These are phyloP conservation scores for Bugulina stolonifera DNA, from an alignment of 2,888 invertebrate genomes.

Conservation along the genomic window DNA sequence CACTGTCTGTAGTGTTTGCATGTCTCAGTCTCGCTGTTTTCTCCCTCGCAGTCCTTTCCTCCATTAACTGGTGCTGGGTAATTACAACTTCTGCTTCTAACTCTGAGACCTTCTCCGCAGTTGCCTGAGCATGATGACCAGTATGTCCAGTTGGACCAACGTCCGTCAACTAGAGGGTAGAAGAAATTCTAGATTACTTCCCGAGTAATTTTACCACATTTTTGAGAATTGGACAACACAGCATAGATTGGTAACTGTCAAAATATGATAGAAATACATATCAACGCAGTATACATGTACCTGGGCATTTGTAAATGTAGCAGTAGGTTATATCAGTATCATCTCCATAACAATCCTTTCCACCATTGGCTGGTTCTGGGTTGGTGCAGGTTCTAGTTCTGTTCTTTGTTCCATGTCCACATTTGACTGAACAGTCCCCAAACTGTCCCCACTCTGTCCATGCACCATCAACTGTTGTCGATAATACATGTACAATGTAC, in stretches of 20 bases:
- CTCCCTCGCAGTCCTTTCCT: slow-evolving; percentile 28
- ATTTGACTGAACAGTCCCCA: slow-evolving; percentile 40
- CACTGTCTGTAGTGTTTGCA: neutral
- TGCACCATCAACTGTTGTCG: slow-evolving; percentile 41
- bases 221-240: too few relatives aligned
- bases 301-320: slow-evolving; percentile 39
- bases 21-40: neutral
- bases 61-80: neutral
- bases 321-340: slow-evolving; percentile 35
- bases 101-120: slow-evolving; percentile 38
- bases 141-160: neutral
- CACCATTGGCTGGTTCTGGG: slow-evolving; percentile 41
- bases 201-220: too few relatives aligned
- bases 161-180: neutral
- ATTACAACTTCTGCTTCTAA: slow-evolving; percentile 34
- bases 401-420: slow-evolving; percentile 40
- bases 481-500: neutral
- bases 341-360: slow-evolving; percentile 37
- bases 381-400: slow-evolving; percentile 40
- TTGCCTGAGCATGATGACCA: slow-evolving; percentile 29
- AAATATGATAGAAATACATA: too few relatives aligned
- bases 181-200: too few relatives aligned
- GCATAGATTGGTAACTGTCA: too few relatives aligned
- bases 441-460: slow-evolving; percentile 45
- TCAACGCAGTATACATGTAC: slow-evolving; percentile 35